These are phyloP conservation scores for Shinisaurus crocodilurus DNA, from an alignment of 2,113 vertebrate species.

Conservation along the genomic window DNA sequence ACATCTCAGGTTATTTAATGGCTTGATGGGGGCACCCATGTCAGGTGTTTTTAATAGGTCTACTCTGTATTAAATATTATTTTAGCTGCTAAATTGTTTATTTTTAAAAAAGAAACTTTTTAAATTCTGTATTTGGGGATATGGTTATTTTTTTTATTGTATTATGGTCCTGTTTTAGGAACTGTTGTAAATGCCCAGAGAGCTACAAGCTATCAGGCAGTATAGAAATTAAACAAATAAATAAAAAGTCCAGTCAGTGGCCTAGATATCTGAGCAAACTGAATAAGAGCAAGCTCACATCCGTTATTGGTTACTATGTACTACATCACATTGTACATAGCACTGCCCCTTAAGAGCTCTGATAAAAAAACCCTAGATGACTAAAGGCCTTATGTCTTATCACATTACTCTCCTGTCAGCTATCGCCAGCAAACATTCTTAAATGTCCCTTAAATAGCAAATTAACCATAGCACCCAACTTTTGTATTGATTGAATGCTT, in stretches of 20 bases:
- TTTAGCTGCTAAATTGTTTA: too few species aligned
- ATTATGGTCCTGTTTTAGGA: too few species aligned
- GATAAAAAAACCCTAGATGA: constrained; percentile 36
- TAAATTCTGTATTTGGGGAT: too few species aligned
- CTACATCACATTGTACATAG: background rate
- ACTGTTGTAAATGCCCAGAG: too few species aligned
- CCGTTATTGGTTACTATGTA: constrained; percentile 27
- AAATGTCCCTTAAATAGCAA: constrained; percentile 43
- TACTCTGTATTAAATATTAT: too few species aligned
- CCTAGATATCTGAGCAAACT: background rate
- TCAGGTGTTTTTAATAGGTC: too few species aligned
- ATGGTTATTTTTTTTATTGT: too few species aligned
- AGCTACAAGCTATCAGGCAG: too few species aligned
- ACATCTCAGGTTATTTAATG: too few species aligned
- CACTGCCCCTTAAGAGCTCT: constrained; percentile 28
- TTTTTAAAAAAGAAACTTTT: too few species aligned
- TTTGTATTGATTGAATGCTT: constrained; percentile 35
- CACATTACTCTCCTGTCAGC: constrained; percentile 9
- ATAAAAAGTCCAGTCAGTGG: background rate
- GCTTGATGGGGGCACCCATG: too few species aligned
- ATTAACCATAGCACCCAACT: constrained; percentile 17
- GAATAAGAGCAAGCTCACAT: background rate
- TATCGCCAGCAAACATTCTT: constrained; percentile 20
- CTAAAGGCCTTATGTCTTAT: constrained; percentile 15
- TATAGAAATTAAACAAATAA: too few species aligned